Evolutionary conservation across 2,888 invertebrate species (phyloP).

Genomic region (Calephelis perditalis): DNA sequence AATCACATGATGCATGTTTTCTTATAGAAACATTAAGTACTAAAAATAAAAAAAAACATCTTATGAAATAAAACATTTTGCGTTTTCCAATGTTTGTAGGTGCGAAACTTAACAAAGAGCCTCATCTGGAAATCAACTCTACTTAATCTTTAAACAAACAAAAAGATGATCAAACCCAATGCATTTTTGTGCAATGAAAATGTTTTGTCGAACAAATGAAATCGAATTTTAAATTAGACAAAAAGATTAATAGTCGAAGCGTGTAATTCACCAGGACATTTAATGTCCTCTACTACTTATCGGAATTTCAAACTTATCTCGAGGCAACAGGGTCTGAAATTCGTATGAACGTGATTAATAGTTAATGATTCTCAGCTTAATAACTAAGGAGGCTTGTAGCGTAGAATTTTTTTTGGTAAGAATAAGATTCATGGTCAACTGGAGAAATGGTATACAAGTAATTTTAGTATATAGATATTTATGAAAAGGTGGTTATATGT

Average conservation of each 20-base stretch:
- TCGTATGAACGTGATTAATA: no score
- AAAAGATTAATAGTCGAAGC: conserved; percentile 30
- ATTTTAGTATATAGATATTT: no score
- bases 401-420: background rate
- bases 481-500: no score
- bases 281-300: background rate
- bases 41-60: no score
- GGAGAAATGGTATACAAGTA: no score
- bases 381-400: background rate
- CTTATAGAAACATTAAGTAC: no score
- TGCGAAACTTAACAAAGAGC: no score
- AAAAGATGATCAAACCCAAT: conserved; percentile 16
- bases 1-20: no score
- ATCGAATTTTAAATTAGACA: conserved; percentile 45
- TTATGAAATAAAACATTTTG: no score
- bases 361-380: background rate
- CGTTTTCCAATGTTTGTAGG: no score
- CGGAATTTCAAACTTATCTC: background rate
- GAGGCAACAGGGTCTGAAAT: background rate
- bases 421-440: no score
- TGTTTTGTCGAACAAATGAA: conserved; percentile 43
- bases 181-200: conserved; percentile 38
- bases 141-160: conserved; percentile 24
- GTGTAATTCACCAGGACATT: conserved; percentile 8
- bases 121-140: background rate